Evolutionary conservation across 2,797 vertebrate genomes (phyloP), one percentile per base, ranked within the genome.

Genomic region (Synanceia verrucosa): DNA sequence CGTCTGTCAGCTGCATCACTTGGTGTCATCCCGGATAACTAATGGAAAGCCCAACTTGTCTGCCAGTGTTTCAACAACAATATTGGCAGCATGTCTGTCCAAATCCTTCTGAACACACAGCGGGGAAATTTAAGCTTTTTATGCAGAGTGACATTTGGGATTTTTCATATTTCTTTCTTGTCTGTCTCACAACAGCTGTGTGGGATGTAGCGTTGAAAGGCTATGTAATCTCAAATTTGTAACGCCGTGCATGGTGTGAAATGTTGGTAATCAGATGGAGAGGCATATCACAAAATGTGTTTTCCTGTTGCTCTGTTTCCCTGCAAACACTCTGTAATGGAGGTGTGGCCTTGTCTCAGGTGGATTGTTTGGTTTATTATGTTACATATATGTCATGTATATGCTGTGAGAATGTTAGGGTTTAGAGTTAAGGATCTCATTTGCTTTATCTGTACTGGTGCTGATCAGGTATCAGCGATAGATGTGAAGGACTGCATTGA

Each of bases 171-270:
- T 73, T 64, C 51, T 73, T 67, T 70, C 28, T 60, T 72, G 41
- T 67, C 24, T 29, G 51, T 67, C 51, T 69, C 47, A 24, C 60
- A 26, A 63, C 37, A 21, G 53, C 48, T 71, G 52, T 67, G 74
- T 71, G 72, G 76, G 71, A 51, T 69, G 79, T 10, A 53, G 66
- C 53, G 26, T 24, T 71, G 48, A 73, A 65, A 59, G 24, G n/a
- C 70, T 62, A 21, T 68, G 56, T 79, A 68, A 81, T 83, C 39
- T 73, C 12, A 69, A 70, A 64, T 79, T 36, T 69, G 21, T 65
- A 51, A 57, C 56, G 58, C 63, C 47, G 13, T 9, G 47, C 47
- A 48, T 23, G 34, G 39, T 82, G 21, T 78, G 29, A 53, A 51
- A 70, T 55, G 60, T 72, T 34, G 56, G 28, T 70, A 81, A 84